These are phyloP conservation scores for Tribolium freemani DNA, from an alignment of 2,888 invertebrate genomes.

Conservation along the genomic window DNA sequence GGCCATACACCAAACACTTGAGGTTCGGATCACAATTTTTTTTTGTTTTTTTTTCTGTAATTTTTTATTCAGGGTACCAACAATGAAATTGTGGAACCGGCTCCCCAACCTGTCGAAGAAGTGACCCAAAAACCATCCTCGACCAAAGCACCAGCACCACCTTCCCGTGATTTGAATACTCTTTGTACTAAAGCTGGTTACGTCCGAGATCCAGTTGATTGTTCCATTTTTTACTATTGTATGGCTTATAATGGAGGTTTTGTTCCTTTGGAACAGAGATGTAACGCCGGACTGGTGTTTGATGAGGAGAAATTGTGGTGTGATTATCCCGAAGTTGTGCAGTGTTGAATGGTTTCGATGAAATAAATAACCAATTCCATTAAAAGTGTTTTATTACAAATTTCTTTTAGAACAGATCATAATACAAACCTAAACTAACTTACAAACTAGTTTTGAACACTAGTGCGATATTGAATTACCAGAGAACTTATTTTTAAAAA, in stretches of 20 bases:
- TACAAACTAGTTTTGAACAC: too few species aligned
- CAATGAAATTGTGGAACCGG: slow-evolving; percentile 13
- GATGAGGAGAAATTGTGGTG: slow-evolving; percentile 31
- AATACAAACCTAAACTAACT: too few species aligned
- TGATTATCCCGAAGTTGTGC: slow-evolving; percentile 37
- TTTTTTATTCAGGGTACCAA: slow-evolving; percentile 4
- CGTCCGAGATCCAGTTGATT: slow-evolving; percentile 43
- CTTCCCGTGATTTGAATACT: not conserved
- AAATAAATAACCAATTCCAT: too few species aligned
- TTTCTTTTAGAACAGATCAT: too few species aligned
- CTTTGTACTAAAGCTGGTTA: slow-evolving; percentile 36
- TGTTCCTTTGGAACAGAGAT: slow-evolving; percentile 27
- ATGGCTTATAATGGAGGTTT: slow-evolving; percentile 9
- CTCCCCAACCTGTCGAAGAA: slow-evolving; percentile 6
- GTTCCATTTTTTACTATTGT: slow-evolving; percentile 44
- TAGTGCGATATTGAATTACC: too few species aligned
- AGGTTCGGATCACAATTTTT: not conserved
- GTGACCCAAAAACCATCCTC: slow-evolving; percentile 10
- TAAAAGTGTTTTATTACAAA: too few species aligned
- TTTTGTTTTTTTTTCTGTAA: not conserved
- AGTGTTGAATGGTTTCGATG: slow-evolving; percentile 4
- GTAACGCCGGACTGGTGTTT: slow-evolving; percentile 36
- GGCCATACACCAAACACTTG: slow-evolving; percentile 62
- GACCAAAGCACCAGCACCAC: slow-evolving; percentile 12
- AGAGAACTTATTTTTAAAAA: too few species aligned